phyloP scores from a whole-genome alignment of 2,888 invertebrate genomes.

The Pyrocoelia pectoralis region DNA sequence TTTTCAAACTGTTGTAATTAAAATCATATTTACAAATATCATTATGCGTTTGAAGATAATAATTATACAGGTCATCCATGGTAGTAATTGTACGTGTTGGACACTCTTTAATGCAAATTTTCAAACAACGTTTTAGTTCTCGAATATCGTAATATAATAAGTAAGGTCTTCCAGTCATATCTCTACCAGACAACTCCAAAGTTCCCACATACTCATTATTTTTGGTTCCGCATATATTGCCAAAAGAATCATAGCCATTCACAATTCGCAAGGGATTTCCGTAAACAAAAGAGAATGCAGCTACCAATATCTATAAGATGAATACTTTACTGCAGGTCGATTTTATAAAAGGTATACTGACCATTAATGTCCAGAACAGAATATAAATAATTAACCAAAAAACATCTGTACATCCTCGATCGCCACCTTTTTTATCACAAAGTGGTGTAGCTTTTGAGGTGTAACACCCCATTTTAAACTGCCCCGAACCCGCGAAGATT shows the following conservation, averaged over 20 bases:
- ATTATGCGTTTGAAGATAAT: conserved; percentile 76
- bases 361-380: conserved; percentile 85
- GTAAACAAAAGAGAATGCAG: conserved; percentile 87
- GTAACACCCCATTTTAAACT: conserved; percentile 69
- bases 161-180: conserved; percentile 79
- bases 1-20: conserved; percentile 64
- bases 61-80: conserved; percentile 74
- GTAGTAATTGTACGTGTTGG: conserved; percentile 72
- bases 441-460: conserved; percentile 71
- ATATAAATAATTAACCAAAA: conserved; percentile 82
- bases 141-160: conserved; percentile 85
- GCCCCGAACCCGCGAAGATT: too few relatives aligned
- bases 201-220: conserved; percentile 78
- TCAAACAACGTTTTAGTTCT: conserved; percentile 78
- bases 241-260: conserved; percentile 93
- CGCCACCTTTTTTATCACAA: conserved; percentile 57
- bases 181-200: conserved; percentile 80
- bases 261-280: conserved; percentile 86
- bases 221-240: conserved; percentile 90
- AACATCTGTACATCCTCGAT: conserved; percentile 83
- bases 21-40: conserved; percentile 81
- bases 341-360: too few relatives aligned
- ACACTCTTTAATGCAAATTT: conserved; percentile 90
- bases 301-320: conserved; percentile 74
- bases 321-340: too few relatives aligned